These are phyloP conservation scores for Acleris cristana DNA, from an alignment of 2,888 invertebrate species.

Conservation along the genomic window DNA sequence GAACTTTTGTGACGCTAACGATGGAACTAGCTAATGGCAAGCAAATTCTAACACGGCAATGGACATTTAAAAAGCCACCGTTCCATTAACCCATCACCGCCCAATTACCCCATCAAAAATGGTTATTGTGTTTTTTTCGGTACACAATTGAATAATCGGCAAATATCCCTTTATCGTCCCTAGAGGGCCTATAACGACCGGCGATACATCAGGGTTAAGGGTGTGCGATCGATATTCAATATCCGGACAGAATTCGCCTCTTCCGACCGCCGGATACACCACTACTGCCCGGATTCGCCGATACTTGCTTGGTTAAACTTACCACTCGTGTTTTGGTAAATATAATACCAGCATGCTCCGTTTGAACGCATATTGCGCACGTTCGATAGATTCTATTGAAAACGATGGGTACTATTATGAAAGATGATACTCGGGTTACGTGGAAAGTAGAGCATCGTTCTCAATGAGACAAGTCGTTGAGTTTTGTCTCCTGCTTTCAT, in stretches of 20 bases:
- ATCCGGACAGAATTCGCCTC: constrained; percentile 79
- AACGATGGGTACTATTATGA: too few relatives aligned
- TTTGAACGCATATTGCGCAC: not conserved
- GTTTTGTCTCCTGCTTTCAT: too few relatives aligned
- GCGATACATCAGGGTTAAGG: constrained; percentile 80
- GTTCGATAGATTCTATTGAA: not conserved
- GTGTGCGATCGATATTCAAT: constrained; percentile 83
- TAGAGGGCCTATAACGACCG: constrained; percentile 67
- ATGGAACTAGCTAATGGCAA: too few relatives aligned
- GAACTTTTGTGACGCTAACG: too few relatives aligned
- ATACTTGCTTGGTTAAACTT: constrained; percentile 47
- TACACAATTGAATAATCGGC: constrained; percentile 71
- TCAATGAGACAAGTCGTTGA: too few relatives aligned
- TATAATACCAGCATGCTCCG: constrained; percentile 34
- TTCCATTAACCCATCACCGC: constrained; percentile 20
- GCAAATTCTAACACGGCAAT: too few relatives aligned
- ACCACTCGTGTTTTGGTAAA: constrained; percentile 40
- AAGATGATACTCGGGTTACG: too few relatives aligned
- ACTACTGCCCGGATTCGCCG: constrained; percentile 60
- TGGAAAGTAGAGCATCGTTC: too few relatives aligned
- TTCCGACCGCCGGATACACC: constrained; percentile 77
- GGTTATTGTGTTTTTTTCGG: constrained; percentile 47
- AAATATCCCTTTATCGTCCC: constrained; percentile 69
- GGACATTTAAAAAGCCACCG: too few relatives aligned
- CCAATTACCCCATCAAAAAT: constrained; percentile 34